Conservation (phyloP, 2,797 vertebrate species). For the Carapus acus region DNA sequence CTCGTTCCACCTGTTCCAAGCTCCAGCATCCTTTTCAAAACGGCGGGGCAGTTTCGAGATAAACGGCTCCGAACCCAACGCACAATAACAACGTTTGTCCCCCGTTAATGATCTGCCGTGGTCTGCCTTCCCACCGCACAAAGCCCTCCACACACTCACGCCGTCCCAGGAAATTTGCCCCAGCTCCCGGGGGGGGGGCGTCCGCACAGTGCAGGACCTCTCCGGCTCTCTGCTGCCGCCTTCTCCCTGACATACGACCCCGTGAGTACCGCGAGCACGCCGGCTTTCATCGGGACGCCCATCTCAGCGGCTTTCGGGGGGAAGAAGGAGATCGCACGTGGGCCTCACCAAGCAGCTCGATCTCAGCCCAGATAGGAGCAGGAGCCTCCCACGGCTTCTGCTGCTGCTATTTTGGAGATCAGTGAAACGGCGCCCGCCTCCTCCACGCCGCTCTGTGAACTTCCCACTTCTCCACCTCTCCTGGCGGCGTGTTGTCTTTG, state of each 20-base stretch:
- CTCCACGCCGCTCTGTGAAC: constrained; percentile 40
- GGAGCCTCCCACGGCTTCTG: no score
- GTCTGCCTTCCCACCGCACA: constrained; percentile 11
- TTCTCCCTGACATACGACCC: constrained; percentile 42
- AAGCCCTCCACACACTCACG: constrained; percentile 6
- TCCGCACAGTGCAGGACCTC: constrained; percentile 8
- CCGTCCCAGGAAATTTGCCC: constrained; percentile 6
- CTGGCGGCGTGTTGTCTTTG: constrained; percentile 65
- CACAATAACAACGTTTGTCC: constrained; percentile 1
- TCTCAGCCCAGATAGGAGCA: no score
- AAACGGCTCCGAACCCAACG: not conserved
- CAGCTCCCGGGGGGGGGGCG: not conserved
- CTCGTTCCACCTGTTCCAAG: no score
- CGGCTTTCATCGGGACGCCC: constrained; percentile 45
- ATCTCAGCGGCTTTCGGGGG: constrained; percentile 48
- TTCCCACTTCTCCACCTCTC: constrained; percentile 47
- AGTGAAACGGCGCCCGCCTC: constrained; percentile 46
- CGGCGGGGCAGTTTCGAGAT: no score
- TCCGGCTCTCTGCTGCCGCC: constrained; percentile 13
- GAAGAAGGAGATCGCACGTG: constrained; percentile 49
- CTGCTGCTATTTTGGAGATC: constrained; percentile 54
- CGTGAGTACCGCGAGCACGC: constrained; percentile 32
- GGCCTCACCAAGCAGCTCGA: no score
- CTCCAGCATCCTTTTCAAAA: no score
- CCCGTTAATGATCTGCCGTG: constrained; percentile 25